Conservation (phyloP, 2,113 vertebrate species). For the Vidua chalybeata region DNA sequence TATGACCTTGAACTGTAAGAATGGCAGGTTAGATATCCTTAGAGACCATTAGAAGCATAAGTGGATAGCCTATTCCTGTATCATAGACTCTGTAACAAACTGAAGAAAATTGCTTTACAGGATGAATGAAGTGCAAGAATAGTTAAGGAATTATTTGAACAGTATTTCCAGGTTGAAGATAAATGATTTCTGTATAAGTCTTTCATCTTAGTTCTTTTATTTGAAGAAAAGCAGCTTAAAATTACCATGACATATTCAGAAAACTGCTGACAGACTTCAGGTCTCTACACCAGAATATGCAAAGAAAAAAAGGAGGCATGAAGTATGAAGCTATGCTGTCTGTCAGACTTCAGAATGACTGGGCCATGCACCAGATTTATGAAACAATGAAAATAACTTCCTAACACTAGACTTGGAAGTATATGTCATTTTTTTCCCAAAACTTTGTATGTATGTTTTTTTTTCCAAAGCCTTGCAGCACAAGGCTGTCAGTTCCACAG, state of each 20-base stretch:
- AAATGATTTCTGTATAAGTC: neutral
- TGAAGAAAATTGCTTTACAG: conserved; percentile 6
- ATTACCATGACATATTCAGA: neutral
- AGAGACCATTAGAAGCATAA: neutral
- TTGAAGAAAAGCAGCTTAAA: conserved; percentile 28
- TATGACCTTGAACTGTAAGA: conserved; percentile 8
- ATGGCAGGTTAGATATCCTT: neutral
- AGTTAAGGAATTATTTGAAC: conserved; percentile 35
- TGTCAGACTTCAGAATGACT: neutral
- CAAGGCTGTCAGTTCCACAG: neutral
- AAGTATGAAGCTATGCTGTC: neutral
- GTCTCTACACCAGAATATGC: neutral
- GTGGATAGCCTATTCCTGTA: neutral
- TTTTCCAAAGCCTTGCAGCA: neutral
- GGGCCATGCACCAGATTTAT: neutral
- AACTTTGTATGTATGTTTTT: neutral
- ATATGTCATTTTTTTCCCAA: neutral
- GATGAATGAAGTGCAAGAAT: neutral
- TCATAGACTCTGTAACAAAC: neutral
- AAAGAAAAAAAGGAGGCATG: neutral
- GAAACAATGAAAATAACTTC: neutral
- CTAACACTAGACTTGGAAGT: neutral
- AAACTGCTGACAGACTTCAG: neutral
- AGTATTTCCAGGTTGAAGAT: conserved; percentile 4
- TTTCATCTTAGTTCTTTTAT: conserved; percentile 32